Conservation (phyloP, 2,113 vertebrate genomes). For the Pan paniscus region DNA sequence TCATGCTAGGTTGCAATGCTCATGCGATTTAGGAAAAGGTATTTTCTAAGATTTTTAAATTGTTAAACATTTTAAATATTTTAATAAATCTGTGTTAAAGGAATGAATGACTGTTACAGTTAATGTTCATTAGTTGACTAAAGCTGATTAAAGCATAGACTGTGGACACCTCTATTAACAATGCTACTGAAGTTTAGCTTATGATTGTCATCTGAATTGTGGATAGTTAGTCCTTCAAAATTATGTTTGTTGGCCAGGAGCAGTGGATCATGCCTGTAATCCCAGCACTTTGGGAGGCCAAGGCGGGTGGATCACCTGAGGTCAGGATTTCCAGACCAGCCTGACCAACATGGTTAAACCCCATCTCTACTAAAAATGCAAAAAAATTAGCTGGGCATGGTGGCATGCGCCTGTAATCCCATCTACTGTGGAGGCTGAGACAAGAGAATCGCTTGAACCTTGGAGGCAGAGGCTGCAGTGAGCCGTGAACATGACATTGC, state of each 20-base stretch:
- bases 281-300: too few relatives aligned
- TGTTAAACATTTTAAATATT: slow-evolving; percentile 10
- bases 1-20: neutral
- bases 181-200: neutral
- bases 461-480: too few relatives aligned
- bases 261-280: too few relatives aligned
- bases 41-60: neutral
- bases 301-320: too few relatives aligned
- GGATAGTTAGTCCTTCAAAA: neutral
- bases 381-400: too few relatives aligned
- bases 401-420: too few relatives aligned
- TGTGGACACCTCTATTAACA: neutral
- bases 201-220: neutral
- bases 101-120: neutral
- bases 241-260: neutral
- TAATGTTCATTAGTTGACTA: neutral
- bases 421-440: too few relatives aligned
- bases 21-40: neutral
- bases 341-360: too few relatives aligned
- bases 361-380: too few relatives aligned
- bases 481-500: too few relatives aligned
- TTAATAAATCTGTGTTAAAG: neutral
- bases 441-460: too few relatives aligned
- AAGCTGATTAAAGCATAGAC: neutral
- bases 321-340: too few relatives aligned